Conservation (phyloP, 2,888 invertebrate species). For the Caenorhabditis zanzibari region DNA sequence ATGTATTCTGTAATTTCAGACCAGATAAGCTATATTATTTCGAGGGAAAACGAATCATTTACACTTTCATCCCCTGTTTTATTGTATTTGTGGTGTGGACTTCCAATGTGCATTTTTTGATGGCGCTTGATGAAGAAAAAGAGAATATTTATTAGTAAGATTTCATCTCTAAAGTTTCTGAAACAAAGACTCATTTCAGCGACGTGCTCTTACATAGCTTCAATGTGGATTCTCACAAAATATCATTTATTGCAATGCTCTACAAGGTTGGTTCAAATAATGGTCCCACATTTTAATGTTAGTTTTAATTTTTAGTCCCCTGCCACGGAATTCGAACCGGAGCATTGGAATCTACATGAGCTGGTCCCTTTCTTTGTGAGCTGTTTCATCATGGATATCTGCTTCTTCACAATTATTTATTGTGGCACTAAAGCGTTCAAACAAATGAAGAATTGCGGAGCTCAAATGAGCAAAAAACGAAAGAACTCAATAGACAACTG, state of each 20-base stretch:
- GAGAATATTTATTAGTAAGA: slow-evolving; percentile 29
- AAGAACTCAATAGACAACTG: slow-evolving; percentile 38
- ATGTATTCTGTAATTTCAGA: slow-evolving; percentile 1
- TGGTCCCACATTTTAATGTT: too few species aligned
- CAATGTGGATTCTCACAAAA: slow-evolving; percentile 17
- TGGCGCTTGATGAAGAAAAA: slow-evolving; percentile 1
- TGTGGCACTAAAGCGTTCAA: slow-evolving; percentile 22
- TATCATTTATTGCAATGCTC: slow-evolving; percentile 30
- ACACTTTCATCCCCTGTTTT: slow-evolving; percentile 14
- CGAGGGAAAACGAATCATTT: slow-evolving; percentile 38
- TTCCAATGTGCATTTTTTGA: slow-evolving; percentile 4
- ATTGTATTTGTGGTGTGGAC: slow-evolving; percentile 20
- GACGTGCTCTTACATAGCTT: slow-evolving; percentile 18
- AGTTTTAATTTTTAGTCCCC: slow-evolving; percentile 2
- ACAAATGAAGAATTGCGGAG: slow-evolving; percentile 39
- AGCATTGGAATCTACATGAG: slow-evolving; percentile 22
- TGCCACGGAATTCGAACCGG: not conserved
- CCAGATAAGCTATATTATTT: slow-evolving; percentile 43
- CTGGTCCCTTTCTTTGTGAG: not conserved
- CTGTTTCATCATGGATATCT: slow-evolving; percentile 11
- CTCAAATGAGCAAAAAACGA: slow-evolving; percentile 54
- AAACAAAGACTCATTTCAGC: slow-evolving; percentile 5
- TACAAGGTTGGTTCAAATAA: slow-evolving; percentile 19
- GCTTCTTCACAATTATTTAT: slow-evolving; percentile 29
- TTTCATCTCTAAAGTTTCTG: not conserved